phyloP scores from a whole-genome alignment of 2,113 vertebrate species.

The Xerus inauris region DNA sequence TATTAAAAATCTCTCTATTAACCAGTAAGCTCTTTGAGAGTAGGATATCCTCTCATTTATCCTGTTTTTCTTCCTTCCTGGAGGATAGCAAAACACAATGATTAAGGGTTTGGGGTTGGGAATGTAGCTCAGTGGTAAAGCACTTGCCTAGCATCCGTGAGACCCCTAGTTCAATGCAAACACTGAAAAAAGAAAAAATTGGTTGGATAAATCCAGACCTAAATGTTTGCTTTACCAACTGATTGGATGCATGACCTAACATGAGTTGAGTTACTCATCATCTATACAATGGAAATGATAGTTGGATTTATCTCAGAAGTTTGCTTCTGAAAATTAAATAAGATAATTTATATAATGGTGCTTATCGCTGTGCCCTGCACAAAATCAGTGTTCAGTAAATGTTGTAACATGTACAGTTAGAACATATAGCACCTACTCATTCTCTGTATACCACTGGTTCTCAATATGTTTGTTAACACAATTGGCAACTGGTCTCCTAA shows the following conservation, averaged over 20 bases:
- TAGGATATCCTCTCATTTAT: neutral
- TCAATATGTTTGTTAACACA: neutral
- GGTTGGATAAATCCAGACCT: neutral
- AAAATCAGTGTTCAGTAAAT: neutral
- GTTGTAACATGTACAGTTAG: neutral
- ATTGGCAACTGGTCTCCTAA: constrained; percentile 1
- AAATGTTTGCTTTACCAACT: neutral
- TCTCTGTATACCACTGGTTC: neutral
- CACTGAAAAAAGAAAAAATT: neutral
- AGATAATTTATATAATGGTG: neutral
- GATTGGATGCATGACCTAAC: neutral
- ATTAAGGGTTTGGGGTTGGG: neutral
- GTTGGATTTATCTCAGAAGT: neutral
- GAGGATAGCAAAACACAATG: neutral
- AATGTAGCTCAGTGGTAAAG: neutral
- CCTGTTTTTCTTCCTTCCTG: neutral
- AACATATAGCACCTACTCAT: neutral
- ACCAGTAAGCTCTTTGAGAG: neutral
- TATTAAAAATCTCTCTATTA: neutral
- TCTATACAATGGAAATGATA: neutral
- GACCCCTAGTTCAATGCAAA: neutral
- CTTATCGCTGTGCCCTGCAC: neutral
- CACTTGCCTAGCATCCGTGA: neutral
- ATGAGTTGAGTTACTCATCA: neutral
- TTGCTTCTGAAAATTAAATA: constrained; percentile 4